These are phyloP conservation scores for Malachius bipustulatus DNA, from an alignment of 2,888 invertebrate species.

Conservation along the genomic window DNA sequence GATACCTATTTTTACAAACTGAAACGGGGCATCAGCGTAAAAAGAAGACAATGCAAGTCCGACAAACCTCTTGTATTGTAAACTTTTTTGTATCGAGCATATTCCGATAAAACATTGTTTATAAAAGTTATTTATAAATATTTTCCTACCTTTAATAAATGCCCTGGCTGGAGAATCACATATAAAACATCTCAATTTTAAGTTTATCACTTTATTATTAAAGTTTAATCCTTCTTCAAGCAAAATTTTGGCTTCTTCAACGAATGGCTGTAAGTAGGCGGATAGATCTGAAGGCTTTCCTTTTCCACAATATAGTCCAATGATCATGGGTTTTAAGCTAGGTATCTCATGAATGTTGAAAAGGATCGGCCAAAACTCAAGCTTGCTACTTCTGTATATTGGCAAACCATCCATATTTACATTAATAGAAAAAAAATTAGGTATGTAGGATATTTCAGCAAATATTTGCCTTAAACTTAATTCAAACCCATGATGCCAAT, in stretches of 20 bases:
- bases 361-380: constrained; percentile 21
- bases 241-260: constrained; percentile 12
- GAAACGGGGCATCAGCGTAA: no score
- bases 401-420: constrained; percentile 19
- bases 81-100: no score
- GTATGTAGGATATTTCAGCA: no score
- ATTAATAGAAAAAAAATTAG: constrained; percentile 15
- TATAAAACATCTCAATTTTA: constrained; percentile 16
- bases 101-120: no score
- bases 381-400: constrained; percentile 17
- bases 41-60: no score
- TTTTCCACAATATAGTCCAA: constrained; percentile 15
- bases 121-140: no score
- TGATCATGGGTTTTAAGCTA: constrained; percentile 13
- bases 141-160: constrained; percentile 16
- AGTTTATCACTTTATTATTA: constrained; percentile 5
- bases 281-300: constrained; percentile 13
- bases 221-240: constrained; percentile 8
- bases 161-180: constrained; percentile 19
- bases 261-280: no score
- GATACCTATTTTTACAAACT: no score
- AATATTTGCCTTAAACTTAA: constrained; percentile 4
- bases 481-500: constrained; percentile 7
- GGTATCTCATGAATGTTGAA: constrained; percentile 15
- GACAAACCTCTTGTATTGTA: no score